Conservation (phyloP, 2,888 invertebrate species). For the Ormyrus pomaceus region DNA sequence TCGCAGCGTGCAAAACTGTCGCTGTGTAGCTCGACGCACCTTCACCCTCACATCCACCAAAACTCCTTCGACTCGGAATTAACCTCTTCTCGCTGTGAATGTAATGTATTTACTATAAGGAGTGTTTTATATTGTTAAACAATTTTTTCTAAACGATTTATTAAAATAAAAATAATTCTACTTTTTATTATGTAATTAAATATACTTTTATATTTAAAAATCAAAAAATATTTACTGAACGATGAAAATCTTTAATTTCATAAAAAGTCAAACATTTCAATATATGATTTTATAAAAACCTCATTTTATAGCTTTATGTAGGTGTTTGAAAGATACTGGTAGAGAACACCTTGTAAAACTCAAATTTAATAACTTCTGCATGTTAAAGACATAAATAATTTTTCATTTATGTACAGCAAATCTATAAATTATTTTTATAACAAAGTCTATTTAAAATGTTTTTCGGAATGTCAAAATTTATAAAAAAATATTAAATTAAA, state of each 20-base stretch:
- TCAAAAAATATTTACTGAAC: not conserved
- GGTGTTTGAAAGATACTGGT: no score
- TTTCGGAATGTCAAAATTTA: no score
- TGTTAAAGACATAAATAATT: constrained; percentile 57
- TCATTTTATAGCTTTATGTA: no score
- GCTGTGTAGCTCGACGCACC: constrained; percentile 94
- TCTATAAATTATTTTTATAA: no score
- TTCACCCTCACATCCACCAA: constrained; percentile 90
- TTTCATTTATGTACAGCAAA: not conserved
- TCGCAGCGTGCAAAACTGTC: constrained; percentile 95
- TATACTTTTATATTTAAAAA: not conserved
- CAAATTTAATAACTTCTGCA: no score
- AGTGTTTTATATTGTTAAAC: not conserved
- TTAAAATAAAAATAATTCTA: not conserved
- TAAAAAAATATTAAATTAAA: not conserved
- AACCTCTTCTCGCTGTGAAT: constrained; percentile 88
- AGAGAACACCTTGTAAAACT: no score
- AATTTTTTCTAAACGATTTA: not conserved
- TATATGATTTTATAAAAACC: no score
- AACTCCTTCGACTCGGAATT: constrained; percentile 85
- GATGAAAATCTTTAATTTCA: not conserved
- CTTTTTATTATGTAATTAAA: not conserved
- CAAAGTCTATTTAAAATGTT: no score
- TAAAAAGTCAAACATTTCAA: not conserved
- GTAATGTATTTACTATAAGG: not conserved